Evolutionary conservation across 2,888 invertebrate species (phyloP).

Genomic region (Coleophora flavipennella): DNA sequence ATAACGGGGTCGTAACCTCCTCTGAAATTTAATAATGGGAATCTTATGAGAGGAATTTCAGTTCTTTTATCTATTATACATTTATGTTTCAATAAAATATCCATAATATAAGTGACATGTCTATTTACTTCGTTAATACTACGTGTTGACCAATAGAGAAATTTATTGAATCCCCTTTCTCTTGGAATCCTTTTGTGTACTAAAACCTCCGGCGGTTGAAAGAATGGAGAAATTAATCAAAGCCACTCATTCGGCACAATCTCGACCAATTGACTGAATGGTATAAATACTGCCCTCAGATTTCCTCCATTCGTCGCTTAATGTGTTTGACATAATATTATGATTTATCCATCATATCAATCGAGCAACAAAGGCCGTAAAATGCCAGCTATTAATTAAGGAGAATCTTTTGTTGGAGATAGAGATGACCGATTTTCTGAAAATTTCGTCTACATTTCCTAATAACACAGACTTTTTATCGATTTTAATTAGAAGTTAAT

Average conservation of each 20-base stretch:
- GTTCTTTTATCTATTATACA: constrained; percentile 14
- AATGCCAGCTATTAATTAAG: constrained; percentile 24
- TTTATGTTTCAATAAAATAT: constrained; percentile 9
- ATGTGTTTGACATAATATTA: constrained; percentile 44
- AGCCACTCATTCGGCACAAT: constrained; percentile 24
- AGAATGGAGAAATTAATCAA: neutral
- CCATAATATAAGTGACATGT: constrained; percentile 2
- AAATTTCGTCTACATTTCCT: no score
- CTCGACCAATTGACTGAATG: constrained; percentile 36
- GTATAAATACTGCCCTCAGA: constrained; percentile 29
- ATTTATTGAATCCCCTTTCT: neutral
- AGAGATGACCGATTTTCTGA: no score
- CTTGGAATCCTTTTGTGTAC: no score
- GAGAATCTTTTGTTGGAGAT: constrained; percentile 18
- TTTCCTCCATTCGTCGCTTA: constrained; percentile 40
- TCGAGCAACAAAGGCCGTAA: constrained; percentile 28
- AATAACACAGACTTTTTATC: no score
- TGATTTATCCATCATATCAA: constrained; percentile 42
- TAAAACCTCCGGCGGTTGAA: neutral
- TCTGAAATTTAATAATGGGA: constrained; percentile 54
- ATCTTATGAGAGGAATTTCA: constrained; percentile 38
- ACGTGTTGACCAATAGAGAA: neutral
- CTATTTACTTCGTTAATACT: neutral
- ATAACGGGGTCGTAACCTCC: constrained; percentile 51
- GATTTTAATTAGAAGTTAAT: no score